Evolutionary conservation across 1,140 invertebrate species (phyloP), one percentile per base, ranked within the genome.

Genomic region (Whitmania pigra): DNA sequence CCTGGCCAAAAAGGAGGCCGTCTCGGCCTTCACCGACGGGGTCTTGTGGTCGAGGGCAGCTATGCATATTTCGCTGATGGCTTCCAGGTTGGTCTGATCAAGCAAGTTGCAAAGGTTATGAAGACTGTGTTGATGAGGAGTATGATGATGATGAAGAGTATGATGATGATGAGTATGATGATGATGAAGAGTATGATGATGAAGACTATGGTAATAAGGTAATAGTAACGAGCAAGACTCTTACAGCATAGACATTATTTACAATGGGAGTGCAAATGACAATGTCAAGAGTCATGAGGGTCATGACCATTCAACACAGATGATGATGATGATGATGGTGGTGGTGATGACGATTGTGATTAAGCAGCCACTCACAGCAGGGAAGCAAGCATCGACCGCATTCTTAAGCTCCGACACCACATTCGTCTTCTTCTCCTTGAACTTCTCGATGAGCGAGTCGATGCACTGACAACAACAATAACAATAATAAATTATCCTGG

Each of bases 381-480:
- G 82, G 83, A 89, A 96, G 73, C 93, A 87, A 13, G 91, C 91
- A 78, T 99, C 95, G 49, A 92, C 89, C n/a, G 92, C 90, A 75
- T 97, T 94, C 53, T 91, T 83, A 22, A 98, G 82, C 0, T 89
- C 88, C 49, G 85, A 78, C 0, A 97, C 92, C 67, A 97, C 93
- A 80, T 88, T 92, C 53, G 88, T 85, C 78, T 99, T 99, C 84
- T 97, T 98, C 81, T 99, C 96, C 78, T 94, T 95, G 78, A 99
- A 98, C 84, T 97, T 97, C 77, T 97, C 93, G 13, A 98, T 80
- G 29, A 94, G 85, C 0, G 88, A 86, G 1, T 90, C 86, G 13
- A 96, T 83, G 77, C 90, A 89, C 40, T 88, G 76, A 27, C 76
- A 17, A 49, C 15, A 17, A 49, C 15, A 17, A 49, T 49, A 17